phyloP scores from a whole-genome alignment of 92 coral and sea anemone genomes.

The Actinernus sp. region DNA sequence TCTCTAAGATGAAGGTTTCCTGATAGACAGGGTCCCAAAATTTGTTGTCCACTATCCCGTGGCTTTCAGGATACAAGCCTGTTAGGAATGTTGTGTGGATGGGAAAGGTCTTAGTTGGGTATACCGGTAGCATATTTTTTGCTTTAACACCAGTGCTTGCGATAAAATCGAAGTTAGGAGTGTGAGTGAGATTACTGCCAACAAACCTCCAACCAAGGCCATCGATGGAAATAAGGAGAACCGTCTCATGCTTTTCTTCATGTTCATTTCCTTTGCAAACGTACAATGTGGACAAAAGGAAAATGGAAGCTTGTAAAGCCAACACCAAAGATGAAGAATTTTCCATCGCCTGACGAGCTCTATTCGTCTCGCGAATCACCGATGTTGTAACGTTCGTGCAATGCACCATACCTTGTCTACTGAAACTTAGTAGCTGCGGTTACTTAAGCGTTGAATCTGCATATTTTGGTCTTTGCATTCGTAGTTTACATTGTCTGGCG shows the following conservation, averaged over 20 bases:
- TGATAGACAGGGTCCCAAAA: constrained; percentile 91
- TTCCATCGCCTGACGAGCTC: too few relatives aligned
- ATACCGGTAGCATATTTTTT: constrained; percentile 66
- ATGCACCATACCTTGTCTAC: too few relatives aligned
- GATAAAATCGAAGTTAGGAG: constrained; percentile 77
- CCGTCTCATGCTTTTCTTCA: neutral
- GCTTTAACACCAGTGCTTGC: constrained; percentile 78
- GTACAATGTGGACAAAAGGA: too few relatives aligned
- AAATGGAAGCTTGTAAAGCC: too few relatives aligned
- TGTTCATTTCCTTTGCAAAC: too few relatives aligned
- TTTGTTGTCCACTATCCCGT: constrained; percentile 77
- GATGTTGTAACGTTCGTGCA: too few relatives aligned
- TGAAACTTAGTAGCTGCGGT: too few relatives aligned
- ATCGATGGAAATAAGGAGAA: constrained; percentile 80
- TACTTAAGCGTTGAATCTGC: too few relatives aligned
- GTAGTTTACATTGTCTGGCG: too few relatives aligned
- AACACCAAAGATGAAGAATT: too few relatives aligned
- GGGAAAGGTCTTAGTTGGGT: constrained; percentile 89
- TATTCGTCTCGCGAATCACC: too few relatives aligned
- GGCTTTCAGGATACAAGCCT: constrained; percentile 91
- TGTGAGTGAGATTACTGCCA: constrained; percentile 43
- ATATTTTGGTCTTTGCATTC: too few relatives aligned
- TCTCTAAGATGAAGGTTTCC: constrained; percentile 61
- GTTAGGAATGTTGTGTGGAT: constrained; percentile 79
- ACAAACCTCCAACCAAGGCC: constrained; percentile 91